These are phyloP conservation scores for Holcopasites calliopsidis DNA, from an alignment of 1,140 invertebrate genomes.

Conservation along the genomic window DNA sequence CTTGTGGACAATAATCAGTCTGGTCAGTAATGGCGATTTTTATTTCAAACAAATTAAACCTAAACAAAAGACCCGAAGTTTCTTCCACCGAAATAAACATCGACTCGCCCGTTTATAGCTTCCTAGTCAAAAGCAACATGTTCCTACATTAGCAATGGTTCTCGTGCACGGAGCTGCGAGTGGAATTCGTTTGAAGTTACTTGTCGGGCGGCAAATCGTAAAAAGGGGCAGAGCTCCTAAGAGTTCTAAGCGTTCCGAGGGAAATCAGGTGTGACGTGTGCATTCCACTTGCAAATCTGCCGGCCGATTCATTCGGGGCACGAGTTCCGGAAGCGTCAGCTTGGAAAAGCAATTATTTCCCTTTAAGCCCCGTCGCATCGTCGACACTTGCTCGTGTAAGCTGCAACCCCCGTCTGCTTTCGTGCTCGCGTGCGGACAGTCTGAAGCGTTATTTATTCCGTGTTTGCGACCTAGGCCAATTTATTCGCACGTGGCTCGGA, in stretches of 20 bases:
- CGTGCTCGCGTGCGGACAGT: background rate
- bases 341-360: constrained; percentile 47
- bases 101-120: too few species aligned
- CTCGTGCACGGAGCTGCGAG: background rate
- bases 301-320: constrained; percentile 19
- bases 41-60: too few species aligned
- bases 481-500: constrained; percentile 48
- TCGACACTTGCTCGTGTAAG: constrained; percentile 4
- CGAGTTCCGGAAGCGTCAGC: constrained; percentile 21
- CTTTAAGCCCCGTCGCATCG: constrained; percentile 31
- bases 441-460: constrained; percentile 44
- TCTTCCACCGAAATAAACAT: too few species aligned
- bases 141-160: too few species aligned
- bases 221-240: background rate
- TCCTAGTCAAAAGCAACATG: too few species aligned
- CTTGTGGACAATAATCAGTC: too few species aligned
- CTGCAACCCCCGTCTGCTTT: background rate
- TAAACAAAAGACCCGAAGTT: too few species aligned
- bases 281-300: constrained; percentile 11
- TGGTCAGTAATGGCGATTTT: too few species aligned
- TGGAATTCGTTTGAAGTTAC: constrained; percentile 6
- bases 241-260: background rate
- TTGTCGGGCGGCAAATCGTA: too few species aligned
- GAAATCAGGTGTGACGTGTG: constrained; percentile 28
- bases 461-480: constrained; percentile 51